A percentile compares a stretch with the other conserved stretches of the same genome.
phyloP scores from a whole-genome alignment of 2,888 invertebrate species.

The Andrena flavipes region DNA sequence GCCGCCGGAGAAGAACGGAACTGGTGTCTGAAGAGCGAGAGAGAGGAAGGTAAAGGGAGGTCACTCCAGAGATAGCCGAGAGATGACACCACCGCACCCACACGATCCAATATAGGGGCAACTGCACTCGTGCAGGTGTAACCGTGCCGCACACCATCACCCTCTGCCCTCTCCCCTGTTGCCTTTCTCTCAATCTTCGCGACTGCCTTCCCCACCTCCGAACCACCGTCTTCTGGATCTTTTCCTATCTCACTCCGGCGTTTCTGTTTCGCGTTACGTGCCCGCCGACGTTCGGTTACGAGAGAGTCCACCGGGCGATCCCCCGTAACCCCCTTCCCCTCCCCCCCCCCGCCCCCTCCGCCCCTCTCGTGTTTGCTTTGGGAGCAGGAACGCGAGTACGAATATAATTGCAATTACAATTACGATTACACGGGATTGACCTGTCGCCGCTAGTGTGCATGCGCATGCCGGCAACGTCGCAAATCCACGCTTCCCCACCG shows the following conservation, averaged over 20 bases:
- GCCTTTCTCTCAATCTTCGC: constrained; percentile 8
- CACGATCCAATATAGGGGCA: constrained; percentile 72
- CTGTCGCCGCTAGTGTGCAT: constrained; percentile 59
- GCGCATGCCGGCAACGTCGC: constrained; percentile 73
- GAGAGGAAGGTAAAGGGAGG: constrained; percentile 57
- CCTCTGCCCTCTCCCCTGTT: constrained; percentile 53
- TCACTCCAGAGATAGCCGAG: constrained; percentile 81
- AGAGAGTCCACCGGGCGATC: constrained; percentile 43
- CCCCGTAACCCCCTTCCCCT: constrained; percentile 46
- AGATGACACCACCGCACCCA: constrained; percentile 83
- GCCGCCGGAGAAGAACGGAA: constrained; percentile 67
- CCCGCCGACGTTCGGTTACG: not conserved
- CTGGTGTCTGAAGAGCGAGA: constrained; percentile 54
- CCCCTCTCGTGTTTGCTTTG: constrained; percentile 64
- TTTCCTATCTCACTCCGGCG: constrained; percentile 3
- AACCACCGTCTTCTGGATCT: constrained; percentile 1
- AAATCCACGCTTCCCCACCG: constrained; percentile 61
- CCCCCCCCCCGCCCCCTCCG: no score
- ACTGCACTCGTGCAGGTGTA: constrained; percentile 75
- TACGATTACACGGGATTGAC: constrained; percentile 71
- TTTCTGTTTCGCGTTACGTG: constrained; percentile 36
- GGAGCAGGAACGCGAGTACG: constrained; percentile 61
- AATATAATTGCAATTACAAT: constrained; percentile 52
- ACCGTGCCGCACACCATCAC: constrained; percentile 63
- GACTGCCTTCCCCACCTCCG: constrained; percentile 1